Conservation (phyloP, 2,888 invertebrate genomes). For the Rotaria macrura region DNA sequence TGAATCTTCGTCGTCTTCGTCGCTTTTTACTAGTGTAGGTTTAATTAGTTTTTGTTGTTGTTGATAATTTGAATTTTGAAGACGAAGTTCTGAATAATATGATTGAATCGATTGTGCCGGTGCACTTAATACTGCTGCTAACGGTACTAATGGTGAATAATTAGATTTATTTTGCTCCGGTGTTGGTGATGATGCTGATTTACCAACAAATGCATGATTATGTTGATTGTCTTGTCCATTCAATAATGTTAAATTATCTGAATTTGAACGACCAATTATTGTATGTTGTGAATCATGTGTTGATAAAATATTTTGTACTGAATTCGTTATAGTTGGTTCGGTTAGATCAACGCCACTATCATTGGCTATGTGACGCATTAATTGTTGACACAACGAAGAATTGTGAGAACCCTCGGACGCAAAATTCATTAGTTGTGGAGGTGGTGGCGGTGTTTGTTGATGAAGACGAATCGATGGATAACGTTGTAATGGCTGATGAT, state of each 20-base stretch:
- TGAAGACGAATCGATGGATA: not conserved
- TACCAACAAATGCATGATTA: not conserved
- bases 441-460: not conserved
- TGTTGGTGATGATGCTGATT: constrained; percentile 2
- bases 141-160: not conserved
- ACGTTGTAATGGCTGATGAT: not conserved
- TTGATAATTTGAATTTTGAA: not conserved
- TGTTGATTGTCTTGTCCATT: not conserved
- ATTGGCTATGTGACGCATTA: not conserved
- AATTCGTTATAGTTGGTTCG: not conserved
- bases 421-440: not conserved
- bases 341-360: constrained; percentile 13
- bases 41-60: not conserved
- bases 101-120: not conserved
- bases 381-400: not conserved
- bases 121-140: not conserved
- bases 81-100: not conserved
- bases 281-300: not conserved
- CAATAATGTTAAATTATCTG: not conserved
- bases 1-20: not conserved
- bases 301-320: not conserved
- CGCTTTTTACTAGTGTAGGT: not conserved
- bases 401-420: not conserved
- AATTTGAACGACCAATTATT: not conserved
- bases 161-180: not conserved